These are phyloP conservation scores for Zygogramma bicolorata DNA, from an alignment of 2,888 invertebrate genomes.

Conservation along the genomic window DNA sequence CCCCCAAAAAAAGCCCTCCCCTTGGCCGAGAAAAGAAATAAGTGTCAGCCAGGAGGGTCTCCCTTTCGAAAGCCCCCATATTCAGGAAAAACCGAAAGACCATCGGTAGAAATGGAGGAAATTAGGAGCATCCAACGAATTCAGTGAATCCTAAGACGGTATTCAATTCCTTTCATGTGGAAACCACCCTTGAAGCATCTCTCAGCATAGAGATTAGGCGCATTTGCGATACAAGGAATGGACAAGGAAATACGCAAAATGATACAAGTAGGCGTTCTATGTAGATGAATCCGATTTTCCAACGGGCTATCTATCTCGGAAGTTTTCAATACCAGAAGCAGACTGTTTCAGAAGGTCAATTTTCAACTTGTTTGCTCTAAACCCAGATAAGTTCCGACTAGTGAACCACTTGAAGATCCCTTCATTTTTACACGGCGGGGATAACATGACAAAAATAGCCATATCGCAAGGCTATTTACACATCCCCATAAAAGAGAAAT, in stretches of 20 bases:
- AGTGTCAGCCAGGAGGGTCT: too few species aligned
- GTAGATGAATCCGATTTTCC: constrained; percentile 18
- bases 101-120: neutral
- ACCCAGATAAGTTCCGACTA: constrained; percentile 34
- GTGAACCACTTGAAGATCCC: too few species aligned
- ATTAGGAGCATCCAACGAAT: neutral
- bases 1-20: neutral
- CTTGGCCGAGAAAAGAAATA: neutral
- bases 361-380: constrained; percentile 37
- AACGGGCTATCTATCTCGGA: too few species aligned
- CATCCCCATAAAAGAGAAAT: constrained; percentile 16
- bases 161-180: neutral
- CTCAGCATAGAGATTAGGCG: neutral
- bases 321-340: constrained; percentile 15
- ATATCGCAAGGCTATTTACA: constrained; percentile 27
- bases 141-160: neutral
- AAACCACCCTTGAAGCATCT: neutral
- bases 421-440: constrained; percentile 30
- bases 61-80: too few species aligned
- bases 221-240: neutral
- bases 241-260: too few species aligned
- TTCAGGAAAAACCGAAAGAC: neutral
- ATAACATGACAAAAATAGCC: constrained; percentile 23
- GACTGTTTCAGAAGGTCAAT: constrained; percentile 31
- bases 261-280: constrained; percentile 13